Evolutionary conservation across 2,888 invertebrate genomes (phyloP).

Genomic region (Drosophila mulleri): DNA sequence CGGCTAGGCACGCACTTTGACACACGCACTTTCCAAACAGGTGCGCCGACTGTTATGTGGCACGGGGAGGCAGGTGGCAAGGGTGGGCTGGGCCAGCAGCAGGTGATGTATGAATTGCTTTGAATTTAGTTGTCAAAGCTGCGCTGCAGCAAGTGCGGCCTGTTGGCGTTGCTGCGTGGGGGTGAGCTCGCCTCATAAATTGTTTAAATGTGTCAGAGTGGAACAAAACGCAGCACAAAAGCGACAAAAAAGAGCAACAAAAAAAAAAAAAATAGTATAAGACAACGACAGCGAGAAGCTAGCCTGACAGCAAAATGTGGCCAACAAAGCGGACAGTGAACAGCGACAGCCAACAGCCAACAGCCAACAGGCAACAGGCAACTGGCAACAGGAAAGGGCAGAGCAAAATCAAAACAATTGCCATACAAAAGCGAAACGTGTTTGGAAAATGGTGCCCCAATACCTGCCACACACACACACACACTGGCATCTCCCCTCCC

Average conservation of each 20-base stretch:
- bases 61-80: neutral
- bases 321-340: conserved; percentile 57
- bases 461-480: conserved; percentile 4
- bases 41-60: conserved; percentile 42
- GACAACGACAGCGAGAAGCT: conserved; percentile 19
- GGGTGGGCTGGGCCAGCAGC: conserved; percentile 32
- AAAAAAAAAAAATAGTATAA: neutral
- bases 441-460: conserved; percentile 45
- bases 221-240: conserved; percentile 61
- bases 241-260: conserved; percentile 23
- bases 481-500: neutral
- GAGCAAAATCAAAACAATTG: conserved; percentile 65
- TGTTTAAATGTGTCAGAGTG: conserved; percentile 75
- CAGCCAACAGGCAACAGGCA: conserved; percentile 38
- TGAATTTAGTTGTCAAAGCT: conserved; percentile 83
- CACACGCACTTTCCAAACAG: conserved; percentile 77
- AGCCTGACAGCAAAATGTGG: conserved; percentile 58
- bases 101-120: conserved; percentile 81
- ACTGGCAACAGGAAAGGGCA: conserved; percentile 65
- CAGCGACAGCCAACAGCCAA: conserved; percentile 30
- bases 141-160: conserved; percentile 18
- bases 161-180: conserved; percentile 5
- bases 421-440: conserved; percentile 55
- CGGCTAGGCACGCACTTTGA: conserved; percentile 75
- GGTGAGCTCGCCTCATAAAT: conserved; percentile 73